These are phyloP conservation scores for Pachyseris speciosa DNA, from an alignment of 64 coral and sea anemone genomes.

Conservation along the genomic window DNA sequence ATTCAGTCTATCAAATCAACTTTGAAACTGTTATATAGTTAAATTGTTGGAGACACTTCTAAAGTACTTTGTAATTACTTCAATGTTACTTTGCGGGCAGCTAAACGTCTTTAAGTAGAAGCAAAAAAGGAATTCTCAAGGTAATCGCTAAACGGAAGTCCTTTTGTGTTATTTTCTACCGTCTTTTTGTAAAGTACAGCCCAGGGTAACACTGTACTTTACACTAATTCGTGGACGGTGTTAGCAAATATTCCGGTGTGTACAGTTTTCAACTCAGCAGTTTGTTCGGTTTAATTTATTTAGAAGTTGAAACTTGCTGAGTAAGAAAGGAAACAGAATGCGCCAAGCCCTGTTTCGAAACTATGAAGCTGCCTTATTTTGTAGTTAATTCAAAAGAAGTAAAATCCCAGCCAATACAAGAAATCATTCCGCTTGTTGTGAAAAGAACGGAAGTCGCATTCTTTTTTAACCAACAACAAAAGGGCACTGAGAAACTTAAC, in stretches of 20 bases:
- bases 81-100: background rate
- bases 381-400: slow-evolving; percentile 1
- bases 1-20: background rate
- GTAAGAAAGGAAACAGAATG: background rate
- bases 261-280: background rate
- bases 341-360: background rate
- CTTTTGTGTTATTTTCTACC: background rate
- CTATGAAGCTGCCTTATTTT: background rate
- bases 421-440: background rate
- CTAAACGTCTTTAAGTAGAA: background rate
- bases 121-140: background rate
- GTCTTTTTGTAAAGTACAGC: background rate
- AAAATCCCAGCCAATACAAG: background rate
- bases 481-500: background rate
- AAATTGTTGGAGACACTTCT: slow-evolving; percentile 26
- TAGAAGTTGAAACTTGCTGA: background rate
- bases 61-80: slow-evolving; percentile 32
- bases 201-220: background rate
- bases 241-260: background rate
- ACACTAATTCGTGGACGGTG: background rate
- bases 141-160: slow-evolving; percentile 15
- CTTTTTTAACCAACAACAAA: background rate
- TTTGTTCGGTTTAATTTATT: background rate
- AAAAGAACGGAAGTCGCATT: background rate
- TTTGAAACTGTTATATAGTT: slow-evolving; percentile 21